A percentile compares a stretch with the other conserved stretches of the same genome.
These are phyloP conservation scores for Tanytarsus gracilentus DNA, from an alignment of 2,888 invertebrate species.

Conservation along the genomic window DNA sequence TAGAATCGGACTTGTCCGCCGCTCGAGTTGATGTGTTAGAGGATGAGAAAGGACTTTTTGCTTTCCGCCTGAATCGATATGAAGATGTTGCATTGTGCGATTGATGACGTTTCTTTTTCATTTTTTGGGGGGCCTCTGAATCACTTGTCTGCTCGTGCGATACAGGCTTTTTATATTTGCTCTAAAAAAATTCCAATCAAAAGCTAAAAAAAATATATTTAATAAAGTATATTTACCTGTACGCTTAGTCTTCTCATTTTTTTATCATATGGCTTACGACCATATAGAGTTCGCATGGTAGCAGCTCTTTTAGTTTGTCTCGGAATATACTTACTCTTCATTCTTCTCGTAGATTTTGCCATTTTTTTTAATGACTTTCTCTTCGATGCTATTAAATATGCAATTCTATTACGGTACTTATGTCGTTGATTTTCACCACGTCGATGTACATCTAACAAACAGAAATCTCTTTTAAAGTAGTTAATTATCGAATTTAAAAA, in stretches of 20 bases:
- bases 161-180: slow-evolving; percentile 26
- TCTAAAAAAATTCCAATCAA: slow-evolving; percentile 14
- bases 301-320: slow-evolving; percentile 31
- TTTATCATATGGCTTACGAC: slow-evolving; percentile 31
- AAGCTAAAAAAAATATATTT: not conserved
- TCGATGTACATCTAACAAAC: not conserved
- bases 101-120: slow-evolving; percentile 23
- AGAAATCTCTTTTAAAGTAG: not conserved
- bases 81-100: slow-evolving; percentile 25
- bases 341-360: slow-evolving; percentile 41
- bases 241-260: slow-evolving; percentile 26
- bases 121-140: slow-evolving; percentile 28
- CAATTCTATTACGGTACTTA: slow-evolving; percentile 57
- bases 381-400: slow-evolving; percentile 63
- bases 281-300: slow-evolving; percentile 30
- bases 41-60: slow-evolving; percentile 22
- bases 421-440: slow-evolving; percentile 35
- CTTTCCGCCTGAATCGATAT: slow-evolving; percentile 27
- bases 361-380: slow-evolving; percentile 56
- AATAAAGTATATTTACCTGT: slow-evolving; percentile 8
- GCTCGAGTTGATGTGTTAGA: slow-evolving; percentile 12
- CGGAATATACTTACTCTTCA: slow-evolving; percentile 32
- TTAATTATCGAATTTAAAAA: not conserved
- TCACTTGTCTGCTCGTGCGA: slow-evolving; percentile 29
- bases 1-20: slow-evolving; percentile 18